These are phyloP conservation scores for Ametastegia equiseti DNA, from an alignment of 2,888 invertebrate genomes.

Conservation along the genomic window DNA sequence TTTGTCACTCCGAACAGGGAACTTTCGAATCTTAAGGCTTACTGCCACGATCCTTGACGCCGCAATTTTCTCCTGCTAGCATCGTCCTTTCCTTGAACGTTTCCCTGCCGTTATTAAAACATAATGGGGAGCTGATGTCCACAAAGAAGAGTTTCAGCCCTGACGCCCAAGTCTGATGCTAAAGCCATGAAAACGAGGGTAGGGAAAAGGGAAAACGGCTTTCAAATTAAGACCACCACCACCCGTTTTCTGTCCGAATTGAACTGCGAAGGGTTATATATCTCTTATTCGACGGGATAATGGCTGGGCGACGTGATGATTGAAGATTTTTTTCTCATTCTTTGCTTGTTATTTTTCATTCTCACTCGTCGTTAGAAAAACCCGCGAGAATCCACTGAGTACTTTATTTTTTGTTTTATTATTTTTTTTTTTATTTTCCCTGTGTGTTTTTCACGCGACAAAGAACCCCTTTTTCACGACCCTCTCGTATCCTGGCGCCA, in stretches of 20 bases:
- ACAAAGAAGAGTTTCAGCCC: too few species aligned
- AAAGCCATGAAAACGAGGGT: conserved; percentile 19
- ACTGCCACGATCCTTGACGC: conserved; percentile 13
- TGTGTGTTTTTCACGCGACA: not conserved
- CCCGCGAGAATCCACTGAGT: not conserved
- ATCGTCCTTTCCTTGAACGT: not conserved
- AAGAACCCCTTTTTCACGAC: conserved; percentile 1
- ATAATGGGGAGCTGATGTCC: conserved; percentile 19
- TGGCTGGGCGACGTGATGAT: conserved; percentile 15
- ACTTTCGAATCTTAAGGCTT: not conserved
- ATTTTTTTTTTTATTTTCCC: too few species aligned
- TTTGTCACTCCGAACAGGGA: not conserved
- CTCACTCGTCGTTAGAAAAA: not conserved
- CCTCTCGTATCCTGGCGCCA: not conserved
- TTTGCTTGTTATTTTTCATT: not conserved
- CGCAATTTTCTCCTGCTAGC: conserved; percentile 1
- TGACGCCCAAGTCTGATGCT: too few species aligned
- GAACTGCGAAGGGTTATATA: not conserved
- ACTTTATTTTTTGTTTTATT: conserved; percentile 3
- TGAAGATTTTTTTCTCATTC: conserved; percentile 5
- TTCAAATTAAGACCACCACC: conserved; percentile 31
- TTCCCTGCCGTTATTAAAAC: conserved; percentile 33
- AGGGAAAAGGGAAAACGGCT: conserved; percentile 29
- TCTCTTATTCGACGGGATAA: not conserved
- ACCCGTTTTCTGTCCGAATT: not conserved